Percentiles rank a stretch among this genome's conserved stretches.
These are phyloP conservation scores for Rhingia rostrata DNA, from an alignment of 2,888 invertebrate species.

Conservation along the genomic window DNA sequence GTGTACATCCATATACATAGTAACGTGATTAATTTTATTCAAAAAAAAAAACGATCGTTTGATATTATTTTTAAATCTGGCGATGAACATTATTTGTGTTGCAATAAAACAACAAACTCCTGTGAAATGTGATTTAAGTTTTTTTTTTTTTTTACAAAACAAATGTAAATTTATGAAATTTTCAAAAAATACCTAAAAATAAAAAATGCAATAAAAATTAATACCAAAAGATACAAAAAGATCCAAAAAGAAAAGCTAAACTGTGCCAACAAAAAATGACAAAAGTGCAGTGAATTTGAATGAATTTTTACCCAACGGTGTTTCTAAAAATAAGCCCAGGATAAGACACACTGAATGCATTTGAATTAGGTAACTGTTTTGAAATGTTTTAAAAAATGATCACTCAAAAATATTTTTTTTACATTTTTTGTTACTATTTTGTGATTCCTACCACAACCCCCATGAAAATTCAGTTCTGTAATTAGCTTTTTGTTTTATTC, in stretches of 20 bases:
- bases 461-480: not conserved
- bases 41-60: conserved; percentile 11
- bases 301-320: conserved; percentile 21
- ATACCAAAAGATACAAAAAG: too few relatives aligned
- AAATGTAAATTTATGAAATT: conserved; percentile 1
- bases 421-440: not conserved
- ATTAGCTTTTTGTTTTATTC: conserved; percentile 7
- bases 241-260: not conserved
- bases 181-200: not conserved
- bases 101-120: not conserved
- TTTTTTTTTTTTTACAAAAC: conserved; percentile 9
- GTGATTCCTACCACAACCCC: conserved; percentile 21
- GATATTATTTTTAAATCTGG: conserved; percentile 4
- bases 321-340: conserved; percentile 6
- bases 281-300: conserved; percentile 52
- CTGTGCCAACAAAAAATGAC: conserved; percentile 40
- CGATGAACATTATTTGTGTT: not conserved
- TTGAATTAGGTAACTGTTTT: conserved; percentile 37
- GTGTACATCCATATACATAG: not conserved
- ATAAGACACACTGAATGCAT: conserved; percentile 27
- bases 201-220: not conserved
- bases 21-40: conserved; percentile 27
- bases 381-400: not conserved
- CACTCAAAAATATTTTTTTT: not conserved
- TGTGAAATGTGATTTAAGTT: conserved; percentile 36